phyloP scores from a whole-genome alignment of 2,888 invertebrate genomes.

The Callinectes sapidus region DNA sequence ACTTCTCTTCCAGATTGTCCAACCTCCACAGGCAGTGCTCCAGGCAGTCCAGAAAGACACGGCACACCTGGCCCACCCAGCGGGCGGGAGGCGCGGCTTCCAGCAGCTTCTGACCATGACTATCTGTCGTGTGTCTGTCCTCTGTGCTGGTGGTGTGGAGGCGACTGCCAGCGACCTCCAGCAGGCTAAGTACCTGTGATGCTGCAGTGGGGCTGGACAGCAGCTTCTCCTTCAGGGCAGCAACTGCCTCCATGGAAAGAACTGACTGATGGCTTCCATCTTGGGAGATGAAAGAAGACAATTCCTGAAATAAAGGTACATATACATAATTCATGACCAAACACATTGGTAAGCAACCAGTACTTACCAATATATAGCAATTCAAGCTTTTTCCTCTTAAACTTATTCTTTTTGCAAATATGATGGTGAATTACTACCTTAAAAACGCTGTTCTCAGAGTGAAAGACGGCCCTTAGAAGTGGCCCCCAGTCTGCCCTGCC shows the following conservation, averaged over 20 bases:
- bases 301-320: conserved; percentile 30
- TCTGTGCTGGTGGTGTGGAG: background rate
- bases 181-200: conserved; percentile 34
- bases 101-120: background rate
- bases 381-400: background rate
- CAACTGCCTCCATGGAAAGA: conserved; percentile 41
- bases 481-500: background rate
- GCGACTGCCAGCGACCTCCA: background rate
- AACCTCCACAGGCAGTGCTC: conserved; percentile 59
- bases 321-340: background rate
- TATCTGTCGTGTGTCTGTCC: background rate
- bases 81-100: background rate
- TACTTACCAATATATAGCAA: background rate
- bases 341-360: background rate
- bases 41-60: conserved; percentile 46
- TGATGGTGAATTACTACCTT: background rate
- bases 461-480: background rate
- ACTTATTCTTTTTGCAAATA: background rate
- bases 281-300: conserved; percentile 39
- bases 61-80: background rate
- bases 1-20: conserved; percentile 56
- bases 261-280: conserved; percentile 31
- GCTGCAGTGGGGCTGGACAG: conserved; percentile 50
- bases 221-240: conserved; percentile 57
- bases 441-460: background rate